Evolutionary conservation across 2,888 invertebrate species (phyloP).

Genomic region (Rhagonycha lutea): DNA sequence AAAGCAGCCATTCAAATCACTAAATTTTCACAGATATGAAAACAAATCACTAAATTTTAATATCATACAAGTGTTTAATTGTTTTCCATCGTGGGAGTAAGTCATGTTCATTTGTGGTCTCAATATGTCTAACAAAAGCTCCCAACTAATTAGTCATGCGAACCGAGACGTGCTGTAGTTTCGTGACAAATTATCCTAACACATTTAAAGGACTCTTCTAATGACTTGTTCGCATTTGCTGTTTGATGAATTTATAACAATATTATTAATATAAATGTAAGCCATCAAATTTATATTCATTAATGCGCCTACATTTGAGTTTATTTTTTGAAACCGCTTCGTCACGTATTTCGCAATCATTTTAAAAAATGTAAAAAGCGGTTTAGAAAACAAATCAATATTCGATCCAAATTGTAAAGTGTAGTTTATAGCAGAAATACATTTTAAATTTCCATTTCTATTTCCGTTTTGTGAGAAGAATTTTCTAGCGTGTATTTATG

Average conservation of each 20-base stretch:
- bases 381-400: constrained; percentile 13
- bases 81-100: constrained; percentile 15
- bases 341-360: neutral
- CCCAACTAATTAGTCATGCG: constrained; percentile 20
- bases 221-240: constrained; percentile 12
- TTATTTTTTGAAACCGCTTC: neutral
- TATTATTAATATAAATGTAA: constrained; percentile 9
- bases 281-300: constrained; percentile 4
- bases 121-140: constrained; percentile 20
- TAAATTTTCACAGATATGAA: constrained; percentile 2
- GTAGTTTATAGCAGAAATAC: constrained; percentile 21
- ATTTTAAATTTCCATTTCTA: constrained; percentile 24
- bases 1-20: neutral
- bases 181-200: constrained; percentile 20
- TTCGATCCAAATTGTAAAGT: constrained; percentile 17
- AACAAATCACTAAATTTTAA: constrained; percentile 14
- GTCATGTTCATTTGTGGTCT: constrained; percentile 21
- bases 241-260: constrained; percentile 8
- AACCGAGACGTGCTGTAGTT: constrained; percentile 11
- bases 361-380: neutral
- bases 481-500: constrained; percentile 14
- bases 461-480: constrained; percentile 19
- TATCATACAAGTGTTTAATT: constrained; percentile 15
- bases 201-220: constrained; percentile 17
- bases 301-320: neutral